Conservation (phyloP, 2,113 vertebrate genomes). For the Pycnonotus jocosus region DNA sequence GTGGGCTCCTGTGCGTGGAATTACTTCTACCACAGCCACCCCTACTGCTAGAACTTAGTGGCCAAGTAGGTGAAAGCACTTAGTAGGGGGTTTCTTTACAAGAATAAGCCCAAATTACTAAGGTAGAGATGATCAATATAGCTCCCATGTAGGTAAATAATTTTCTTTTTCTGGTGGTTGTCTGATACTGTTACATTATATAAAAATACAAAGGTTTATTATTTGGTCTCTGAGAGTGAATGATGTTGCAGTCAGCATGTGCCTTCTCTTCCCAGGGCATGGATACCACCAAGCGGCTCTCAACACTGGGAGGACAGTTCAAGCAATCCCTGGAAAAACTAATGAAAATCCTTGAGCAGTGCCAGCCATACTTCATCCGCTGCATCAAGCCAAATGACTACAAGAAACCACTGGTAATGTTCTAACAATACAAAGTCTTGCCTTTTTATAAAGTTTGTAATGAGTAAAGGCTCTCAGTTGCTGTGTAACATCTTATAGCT, state of each 20-base stretch:
- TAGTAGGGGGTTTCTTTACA: neutral
- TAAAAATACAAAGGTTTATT: neutral
- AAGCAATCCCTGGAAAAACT: slow-evolving; percentile 92
- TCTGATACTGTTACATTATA: neutral
- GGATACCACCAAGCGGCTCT: slow-evolving; percentile 76
- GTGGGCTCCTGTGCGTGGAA: neutral
- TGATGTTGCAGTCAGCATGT: neutral
- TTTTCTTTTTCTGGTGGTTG: neutral
- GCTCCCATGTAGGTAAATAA: neutral
- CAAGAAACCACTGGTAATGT: slow-evolving; percentile 91
- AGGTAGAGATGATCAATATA: neutral
- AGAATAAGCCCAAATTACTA: neutral
- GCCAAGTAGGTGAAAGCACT: neutral
- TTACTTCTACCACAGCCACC: neutral
- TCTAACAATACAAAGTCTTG: neutral
- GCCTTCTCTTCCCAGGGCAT: slow-evolving; percentile 56
- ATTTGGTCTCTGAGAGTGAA: neutral
- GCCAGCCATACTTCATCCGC: slow-evolving; percentile 93
- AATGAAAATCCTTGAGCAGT: slow-evolving; percentile 88
- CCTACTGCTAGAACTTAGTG: neutral
- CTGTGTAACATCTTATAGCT: neutral
- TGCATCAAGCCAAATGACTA: slow-evolving; percentile 96
- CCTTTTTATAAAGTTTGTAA: neutral
- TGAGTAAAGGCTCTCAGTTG: neutral
- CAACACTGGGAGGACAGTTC: slow-evolving; percentile 88